Conservation (phyloP, 2,113 vertebrate species). For the Charadrius vociferus region DNA sequence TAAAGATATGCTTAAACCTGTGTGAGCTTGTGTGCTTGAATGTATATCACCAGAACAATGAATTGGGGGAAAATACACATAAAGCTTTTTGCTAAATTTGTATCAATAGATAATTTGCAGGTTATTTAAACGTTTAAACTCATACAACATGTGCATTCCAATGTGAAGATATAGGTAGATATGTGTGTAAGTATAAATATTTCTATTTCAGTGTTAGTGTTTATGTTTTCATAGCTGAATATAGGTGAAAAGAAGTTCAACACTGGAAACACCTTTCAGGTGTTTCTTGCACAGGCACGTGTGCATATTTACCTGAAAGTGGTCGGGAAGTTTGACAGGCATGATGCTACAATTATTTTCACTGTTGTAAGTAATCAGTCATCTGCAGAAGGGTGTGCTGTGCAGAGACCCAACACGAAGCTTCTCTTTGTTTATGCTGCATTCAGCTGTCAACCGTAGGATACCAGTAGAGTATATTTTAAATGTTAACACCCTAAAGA, state of each 20-base stretch:
- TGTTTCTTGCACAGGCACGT: background rate
- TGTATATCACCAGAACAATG: background rate
- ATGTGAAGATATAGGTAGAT: background rate
- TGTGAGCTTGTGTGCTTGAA: background rate
- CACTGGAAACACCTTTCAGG: background rate
- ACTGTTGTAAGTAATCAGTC: conserved; percentile 53
- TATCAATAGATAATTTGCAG: background rate
- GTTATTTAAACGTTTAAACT: background rate
- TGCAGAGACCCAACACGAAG: background rate
- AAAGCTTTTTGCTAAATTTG: background rate
- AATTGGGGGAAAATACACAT: background rate
- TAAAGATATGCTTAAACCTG: background rate
- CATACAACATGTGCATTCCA: no score
- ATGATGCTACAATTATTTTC: conserved; percentile 34
- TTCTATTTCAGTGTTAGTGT: background rate
- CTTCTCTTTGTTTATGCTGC: conserved; percentile 36
- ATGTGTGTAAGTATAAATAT: background rate
- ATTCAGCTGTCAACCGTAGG: conserved; percentile 21
- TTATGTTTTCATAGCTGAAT: background rate
- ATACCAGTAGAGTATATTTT: background rate
- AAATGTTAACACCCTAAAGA: conserved; percentile 32
- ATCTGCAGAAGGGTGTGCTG: conserved; percentile 10
- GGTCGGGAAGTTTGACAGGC: conserved; percentile 27
- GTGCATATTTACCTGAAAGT: background rate
- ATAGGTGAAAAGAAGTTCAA: background rate